Base-by-base conservation (phyloP, 2,113 vertebrate species). In the Coptodon bakossiorum region DNA sequence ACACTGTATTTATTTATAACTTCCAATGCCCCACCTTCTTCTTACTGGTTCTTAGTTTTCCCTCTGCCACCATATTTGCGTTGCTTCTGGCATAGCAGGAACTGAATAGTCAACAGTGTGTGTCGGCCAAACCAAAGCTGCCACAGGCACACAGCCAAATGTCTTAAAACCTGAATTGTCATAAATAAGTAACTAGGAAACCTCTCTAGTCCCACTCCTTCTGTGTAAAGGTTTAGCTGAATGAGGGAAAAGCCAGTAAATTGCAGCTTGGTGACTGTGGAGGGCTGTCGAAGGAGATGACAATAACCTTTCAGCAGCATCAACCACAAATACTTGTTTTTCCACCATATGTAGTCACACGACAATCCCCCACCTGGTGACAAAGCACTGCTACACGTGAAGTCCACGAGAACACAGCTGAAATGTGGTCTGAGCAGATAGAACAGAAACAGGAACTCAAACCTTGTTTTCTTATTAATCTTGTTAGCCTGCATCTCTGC, bases 271-370 rank as follows among this genome's bases (percentile, higher is more conserved):
- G 83, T 79, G 82, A 92, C 73, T 91, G 87, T 76, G 71, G 50
- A 82, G 52, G 7, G 14, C 68, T 91, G 89, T 27, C 84, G 16
- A 54, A 53, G 48, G 76, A 89, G 92, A 95, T 86, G 89, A 76
- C 82, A 5, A 12, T 68, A 63, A 83, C 57, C 87, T 90, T 89
- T 89, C 61, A 81, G 45, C 59, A 89, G 17, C 48, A 24, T 56
- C 53, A 22, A 8, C 71, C 40, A 79, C 68, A 68, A 81, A 71
- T 81, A 34, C 19, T 34, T 56, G 68, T 88, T 59, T 73, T 86
- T 50, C 48, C 17, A n/a, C 14, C 9, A 9, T 11, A 17, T 12
- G 14, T 57, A 84, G 13, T 81, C 36, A 90, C 34, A 50, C 59
- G 24, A 34, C 29, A 40, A 3, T 3, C n/a, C 6, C 31, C 40